Evolutionary conservation across 2,888 invertebrate genomes (phyloP).

Genomic region (Phyllotreta cruciferae): DNA sequence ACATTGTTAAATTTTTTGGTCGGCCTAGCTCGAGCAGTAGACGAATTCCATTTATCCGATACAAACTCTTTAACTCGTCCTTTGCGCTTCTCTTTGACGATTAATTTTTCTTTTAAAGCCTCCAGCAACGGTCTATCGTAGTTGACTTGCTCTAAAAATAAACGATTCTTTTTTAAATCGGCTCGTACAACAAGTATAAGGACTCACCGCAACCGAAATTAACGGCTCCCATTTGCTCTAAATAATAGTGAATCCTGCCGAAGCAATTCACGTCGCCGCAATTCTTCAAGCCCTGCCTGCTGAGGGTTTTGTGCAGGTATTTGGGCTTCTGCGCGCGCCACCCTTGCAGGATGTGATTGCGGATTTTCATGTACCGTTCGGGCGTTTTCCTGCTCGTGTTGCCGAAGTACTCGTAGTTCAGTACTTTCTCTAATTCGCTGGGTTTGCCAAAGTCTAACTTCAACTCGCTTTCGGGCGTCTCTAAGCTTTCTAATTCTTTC

Average conservation of each 20-base stretch:
- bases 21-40: constrained; percentile 58
- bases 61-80: constrained; percentile 19
- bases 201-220: constrained; percentile 68
- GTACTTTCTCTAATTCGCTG: constrained; percentile 63
- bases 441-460: constrained; percentile 57
- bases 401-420: constrained; percentile 67
- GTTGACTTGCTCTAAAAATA: constrained; percentile 53
- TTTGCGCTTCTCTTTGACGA: constrained; percentile 45
- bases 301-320: constrained; percentile 67
- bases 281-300: constrained; percentile 65
- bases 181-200: not conserved
- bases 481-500: constrained; percentile 53
- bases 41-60: constrained; percentile 27
- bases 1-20: constrained; percentile 66
- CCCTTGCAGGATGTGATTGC: constrained; percentile 65
- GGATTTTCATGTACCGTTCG: constrained; percentile 65
- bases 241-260: constrained; percentile 66
- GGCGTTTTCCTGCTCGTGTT: constrained; percentile 65
- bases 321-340: constrained; percentile 64
- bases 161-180: constrained; percentile 6
- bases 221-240: constrained; percentile 70
- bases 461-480: constrained; percentile 61
- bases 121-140: constrained; percentile 55
- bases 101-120: constrained; percentile 31
- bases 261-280: constrained; percentile 71